phyloP scores from a whole-genome alignment of 2,888 invertebrate genomes.

The Noctua comes region DNA sequence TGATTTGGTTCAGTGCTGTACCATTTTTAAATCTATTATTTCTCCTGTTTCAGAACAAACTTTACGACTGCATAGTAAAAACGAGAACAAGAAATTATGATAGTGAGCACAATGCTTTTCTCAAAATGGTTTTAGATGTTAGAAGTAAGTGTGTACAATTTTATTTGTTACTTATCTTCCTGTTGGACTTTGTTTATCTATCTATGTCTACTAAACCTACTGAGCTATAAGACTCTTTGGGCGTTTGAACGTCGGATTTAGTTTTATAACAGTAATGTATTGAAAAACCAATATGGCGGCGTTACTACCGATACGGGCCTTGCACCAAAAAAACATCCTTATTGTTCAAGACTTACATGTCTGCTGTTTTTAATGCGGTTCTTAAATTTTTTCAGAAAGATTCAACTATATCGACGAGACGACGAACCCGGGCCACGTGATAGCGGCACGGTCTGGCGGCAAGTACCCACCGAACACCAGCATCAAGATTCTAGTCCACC shows the following conservation, averaged over 20 bases:
- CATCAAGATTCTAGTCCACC: slow-evolving; percentile 96
- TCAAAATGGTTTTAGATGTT: slow-evolving; percentile 94
- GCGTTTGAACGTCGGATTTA: neutral
- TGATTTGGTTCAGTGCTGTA: neutral
- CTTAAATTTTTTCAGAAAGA: slow-evolving; percentile 88
- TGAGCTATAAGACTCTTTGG: neutral
- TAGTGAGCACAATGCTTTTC: slow-evolving; percentile 95
- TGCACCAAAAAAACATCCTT: neutral
- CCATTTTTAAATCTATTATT: neutral
- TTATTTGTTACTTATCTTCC: neutral
- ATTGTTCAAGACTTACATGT: neutral
- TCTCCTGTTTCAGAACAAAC: slow-evolving; percentile 87
- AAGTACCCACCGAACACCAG: slow-evolving; percentile 94
- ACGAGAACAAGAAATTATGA: slow-evolving; percentile 92
- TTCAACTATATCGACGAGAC: slow-evolving; percentile 93
- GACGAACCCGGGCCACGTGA: slow-evolving; percentile 96
- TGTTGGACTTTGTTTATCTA: neutral
- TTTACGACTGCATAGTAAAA: slow-evolving; percentile 94
- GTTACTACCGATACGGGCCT: neutral
- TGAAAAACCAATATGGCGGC: neutral
- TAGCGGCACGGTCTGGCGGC: slow-evolving; percentile 96
- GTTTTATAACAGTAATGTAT: neutral
- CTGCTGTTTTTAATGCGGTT: neutral
- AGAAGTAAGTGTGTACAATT: slow-evolving; percentile 91
- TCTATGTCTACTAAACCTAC: neutral